phyloP scores from a whole-genome alignment of 2,888 invertebrate genomes.

The Lasioglossum zephyrum region DNA sequence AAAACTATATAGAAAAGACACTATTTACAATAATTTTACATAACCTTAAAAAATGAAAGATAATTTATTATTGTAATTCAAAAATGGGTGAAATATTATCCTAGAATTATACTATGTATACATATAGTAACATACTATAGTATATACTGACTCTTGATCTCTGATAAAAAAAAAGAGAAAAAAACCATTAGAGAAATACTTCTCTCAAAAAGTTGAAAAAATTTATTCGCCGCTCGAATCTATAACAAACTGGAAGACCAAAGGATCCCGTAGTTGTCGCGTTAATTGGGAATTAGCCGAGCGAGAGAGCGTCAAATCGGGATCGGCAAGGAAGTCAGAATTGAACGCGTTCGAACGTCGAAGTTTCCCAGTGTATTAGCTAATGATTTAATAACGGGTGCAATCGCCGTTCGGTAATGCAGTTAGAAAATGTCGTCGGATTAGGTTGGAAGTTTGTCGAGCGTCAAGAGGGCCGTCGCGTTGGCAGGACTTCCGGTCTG shows the following conservation, averaged over 20 bases:
- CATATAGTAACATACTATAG: too few relatives aligned
- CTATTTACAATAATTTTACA: too few relatives aligned
- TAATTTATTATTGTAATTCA: too few relatives aligned
- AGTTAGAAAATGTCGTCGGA: background rate
- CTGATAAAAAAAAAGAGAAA: too few relatives aligned
- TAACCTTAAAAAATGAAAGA: too few relatives aligned
- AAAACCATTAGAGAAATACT: too few relatives aligned
- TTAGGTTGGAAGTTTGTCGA: background rate
- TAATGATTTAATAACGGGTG: background rate
- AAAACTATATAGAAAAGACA: too few relatives aligned
- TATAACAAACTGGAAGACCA: background rate
- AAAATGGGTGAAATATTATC: too few relatives aligned
- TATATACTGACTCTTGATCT: too few relatives aligned
- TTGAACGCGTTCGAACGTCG: background rate
- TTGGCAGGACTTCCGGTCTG: conserved; percentile 23
- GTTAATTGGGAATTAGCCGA: background rate
- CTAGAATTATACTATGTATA: too few relatives aligned
- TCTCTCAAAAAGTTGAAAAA: too few relatives aligned
- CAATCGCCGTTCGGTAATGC: background rate
- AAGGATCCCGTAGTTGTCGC: background rate
- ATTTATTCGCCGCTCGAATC: background rate
- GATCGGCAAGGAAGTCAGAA: background rate
- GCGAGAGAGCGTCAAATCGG: background rate
- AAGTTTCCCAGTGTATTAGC: background rate
- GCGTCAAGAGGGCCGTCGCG: background rate